Base-by-base conservation (phyloP, 1,140 invertebrate species). In the Aleiodes sp. region DNA sequence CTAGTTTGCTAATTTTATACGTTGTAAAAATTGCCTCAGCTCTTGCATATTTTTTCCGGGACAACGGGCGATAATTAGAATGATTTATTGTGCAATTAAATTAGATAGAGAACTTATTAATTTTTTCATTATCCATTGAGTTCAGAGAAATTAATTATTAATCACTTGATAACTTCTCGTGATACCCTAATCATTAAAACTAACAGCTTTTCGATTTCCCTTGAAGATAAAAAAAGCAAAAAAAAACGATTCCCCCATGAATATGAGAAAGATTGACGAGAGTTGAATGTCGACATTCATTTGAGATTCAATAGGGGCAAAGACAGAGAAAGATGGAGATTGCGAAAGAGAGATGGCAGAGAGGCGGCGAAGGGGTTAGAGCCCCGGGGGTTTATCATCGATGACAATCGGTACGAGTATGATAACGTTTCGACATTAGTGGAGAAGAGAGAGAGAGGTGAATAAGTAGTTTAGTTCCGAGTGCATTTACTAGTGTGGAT, bases 391-490 rank as follows among this genome's bases (percentile, higher is more conserved):
- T 28, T 43, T 43, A 65, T 52, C 41, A 52, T 43, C 21, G 24
- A 31, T 65, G 63, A 52, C 63, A 65, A 52, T 65, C 41, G 28
- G 12, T 65, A 46, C 62, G 26, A 52, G 28, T 2, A 52, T 52
- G 24, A 65, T 16, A 33, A 56, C 33, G 43, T 52, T 33, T 33
- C 39, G 35, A 37, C 26, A 33, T 46, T 46, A 46, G 41, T 46
- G 37, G 26, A 33, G 26, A 14, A 16, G 29, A 28, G 46, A 21
- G 19, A 6, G 2, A 21, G 19, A 12, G 60, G 57, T 56, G 57
- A 41, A 65, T 65, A 61, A 70, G 68, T 70, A 61, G 68, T 65
- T 70, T 65, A 70, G 68, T 70, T 70, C 61, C 62, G 37, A 31
- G 68, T 57, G 24, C 59, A 24, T 37, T 37, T 43, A 65, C 26